These are phyloP conservation scores for Corapipo altera DNA, from an alignment of 2,113 vertebrate genomes.

Conservation along the genomic window DNA sequence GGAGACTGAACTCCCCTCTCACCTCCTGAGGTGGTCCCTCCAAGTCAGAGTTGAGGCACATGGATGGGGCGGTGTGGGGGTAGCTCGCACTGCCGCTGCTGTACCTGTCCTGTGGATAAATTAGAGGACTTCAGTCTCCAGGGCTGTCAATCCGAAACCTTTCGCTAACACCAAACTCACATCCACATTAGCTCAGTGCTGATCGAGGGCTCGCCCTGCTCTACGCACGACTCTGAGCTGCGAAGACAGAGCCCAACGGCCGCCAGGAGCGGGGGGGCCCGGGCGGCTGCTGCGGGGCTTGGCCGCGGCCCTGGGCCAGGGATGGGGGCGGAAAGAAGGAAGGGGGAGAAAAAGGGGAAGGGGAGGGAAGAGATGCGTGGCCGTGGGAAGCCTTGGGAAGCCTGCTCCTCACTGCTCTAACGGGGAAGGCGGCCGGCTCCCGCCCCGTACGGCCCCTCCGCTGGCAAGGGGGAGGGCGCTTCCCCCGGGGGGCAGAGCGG, in stretches of 20 bases:
- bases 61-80: conserved; percentile 82
- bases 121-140: conserved; percentile 85
- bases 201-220: conserved; percentile 31
- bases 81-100: conserved; percentile 82
- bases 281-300: neutral
- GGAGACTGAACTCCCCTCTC: conserved; percentile 85
- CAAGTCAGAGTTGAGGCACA: conserved; percentile 85
- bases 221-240: conserved; percentile 45
- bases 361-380: conserved; percentile 29
- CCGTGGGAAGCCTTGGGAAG: conserved; percentile 3
- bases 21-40: conserved; percentile 85
- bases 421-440: neutral
- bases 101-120: conserved; percentile 86
- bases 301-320: neutral
- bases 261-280: neutral
- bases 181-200: conserved; percentile 65
- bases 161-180: conserved; percentile 79
- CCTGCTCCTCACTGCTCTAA: conserved; percentile 59
- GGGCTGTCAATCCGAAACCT: conserved; percentile 83
- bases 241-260: conserved; percentile 3
- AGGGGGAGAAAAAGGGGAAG: neutral
- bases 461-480: neutral
- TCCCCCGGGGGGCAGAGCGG: conserved; percentile 13
- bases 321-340: neutral
- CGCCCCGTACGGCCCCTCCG: neutral